Conservation (phyloP, 2,797 vertebrate genomes). For the Eptatretus atami region DNA sequence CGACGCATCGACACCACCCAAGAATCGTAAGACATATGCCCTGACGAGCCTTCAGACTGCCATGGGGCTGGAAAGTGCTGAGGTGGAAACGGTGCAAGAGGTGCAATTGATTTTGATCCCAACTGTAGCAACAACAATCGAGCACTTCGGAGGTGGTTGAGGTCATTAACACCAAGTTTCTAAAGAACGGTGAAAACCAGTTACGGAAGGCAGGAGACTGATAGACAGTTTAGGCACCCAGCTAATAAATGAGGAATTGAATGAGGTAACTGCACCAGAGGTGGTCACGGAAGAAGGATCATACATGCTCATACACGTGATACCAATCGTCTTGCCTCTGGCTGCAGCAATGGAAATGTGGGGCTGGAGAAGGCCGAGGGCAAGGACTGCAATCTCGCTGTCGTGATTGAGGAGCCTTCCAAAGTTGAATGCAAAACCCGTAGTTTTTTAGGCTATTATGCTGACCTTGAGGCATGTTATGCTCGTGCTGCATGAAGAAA, state of each 20-base stretch:
- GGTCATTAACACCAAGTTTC: constrained; percentile 39
- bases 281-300: too few relatives aligned
- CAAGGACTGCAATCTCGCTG: constrained; percentile 14
- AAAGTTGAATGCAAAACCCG: constrained; percentile 44
- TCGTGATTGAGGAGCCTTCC: constrained; percentile 12
- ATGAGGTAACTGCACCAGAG: not conserved
- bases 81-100: constrained; percentile 11
- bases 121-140: constrained; percentile 8
- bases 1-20: constrained; percentile 9
- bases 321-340: constrained; percentile 24
- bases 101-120: constrained; percentile 15
- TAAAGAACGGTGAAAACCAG: constrained; percentile 57
- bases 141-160: constrained; percentile 13
- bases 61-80: constrained; percentile 15
- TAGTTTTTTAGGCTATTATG: constrained; percentile 26
- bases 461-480: constrained; percentile 19
- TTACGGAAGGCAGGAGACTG: constrained; percentile 30
- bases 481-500: not conserved
- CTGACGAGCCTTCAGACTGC: constrained; percentile 13
- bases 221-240: not conserved
- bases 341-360: constrained; percentile 12
- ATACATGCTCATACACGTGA: constrained; percentile 24
- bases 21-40: constrained; percentile 13
- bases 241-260: not conserved
- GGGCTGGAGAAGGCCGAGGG: constrained; percentile 18